Evolutionary conservation across 2,113 vertebrate species (phyloP).

Genomic region (Naja naja): DNA sequence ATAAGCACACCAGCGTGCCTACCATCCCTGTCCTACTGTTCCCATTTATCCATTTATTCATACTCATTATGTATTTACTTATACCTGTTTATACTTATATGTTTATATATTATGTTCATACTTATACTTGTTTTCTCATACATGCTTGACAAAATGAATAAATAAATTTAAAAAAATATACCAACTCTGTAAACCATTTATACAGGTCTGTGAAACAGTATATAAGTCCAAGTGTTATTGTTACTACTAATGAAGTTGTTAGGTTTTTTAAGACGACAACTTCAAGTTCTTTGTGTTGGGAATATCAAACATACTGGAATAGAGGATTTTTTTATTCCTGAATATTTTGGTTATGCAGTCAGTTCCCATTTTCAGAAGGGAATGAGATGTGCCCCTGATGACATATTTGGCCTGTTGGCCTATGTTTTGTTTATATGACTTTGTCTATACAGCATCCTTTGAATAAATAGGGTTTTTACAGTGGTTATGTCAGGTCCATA

Average conservation of each 20-base stretch:
- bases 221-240: neutral
- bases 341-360: neutral
- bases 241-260: neutral
- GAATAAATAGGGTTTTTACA: neutral
- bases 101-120: too few species aligned
- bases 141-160: too few species aligned
- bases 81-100: too few species aligned
- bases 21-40: too few species aligned
- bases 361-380: neutral
- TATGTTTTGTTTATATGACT: neutral
- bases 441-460: neutral
- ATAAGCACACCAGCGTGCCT: too few species aligned
- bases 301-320: neutral
- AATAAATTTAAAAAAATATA: too few species aligned
- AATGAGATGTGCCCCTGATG: neutral
- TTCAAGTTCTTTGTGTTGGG: neutral
- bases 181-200: neutral
- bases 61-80: too few species aligned
- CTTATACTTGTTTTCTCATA: too few species aligned
- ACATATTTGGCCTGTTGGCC: neutral
- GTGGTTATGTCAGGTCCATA: neutral
- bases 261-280: neutral
- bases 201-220: neutral
- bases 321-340: neutral
- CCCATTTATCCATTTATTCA: too few species aligned